Evolutionary conservation across 53 echinoderm and acorn worm genomes (phyloP), one percentile per base, ranked within the genome.

Genomic region (Paracentrotus lividus): DNA sequence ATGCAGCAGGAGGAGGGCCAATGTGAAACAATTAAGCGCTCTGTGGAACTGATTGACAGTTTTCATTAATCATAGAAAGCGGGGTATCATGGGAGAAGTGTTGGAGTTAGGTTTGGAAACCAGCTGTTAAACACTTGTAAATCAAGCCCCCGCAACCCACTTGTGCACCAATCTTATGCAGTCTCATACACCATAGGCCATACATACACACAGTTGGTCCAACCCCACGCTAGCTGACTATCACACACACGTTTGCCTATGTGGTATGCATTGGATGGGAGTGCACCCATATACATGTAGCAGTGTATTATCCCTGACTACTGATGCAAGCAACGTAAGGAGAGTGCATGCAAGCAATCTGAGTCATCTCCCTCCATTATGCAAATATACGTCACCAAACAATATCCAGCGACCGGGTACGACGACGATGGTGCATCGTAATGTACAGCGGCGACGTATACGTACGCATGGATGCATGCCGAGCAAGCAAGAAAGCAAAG

Each of bases 71-170:
- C 86, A 86, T 81, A 26, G 86, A 54, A 52, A 34, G 26, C 7
- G 86, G 56, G 33, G 33, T 86, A 24, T 32, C 36, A 36, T 34
- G 53, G 34, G 6, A 20, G 56, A 56, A 34, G 56, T 86, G 31
- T n/a, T 31, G 38, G 56, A 47, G 47, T 44, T 45, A 44, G 23
- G 42, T 47, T 81, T n/a, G 56, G 56, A 34, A 86, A 86, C 86
- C 86, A 86, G 86, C 86, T 86, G 86, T 86, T 86, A 56, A 34
- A 86, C 86, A 86, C 86, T 86, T 86, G 86, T 86, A 86, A 86
- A 86, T 86, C 86, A 86, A 86, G 86, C 34, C 86, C 27, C 54
- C 56, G 86, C 86, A 53, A 86, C 56, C 86, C 86, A 86, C 86
- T 86, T 56, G 32, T 55, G 47, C 56, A 55, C 31, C 86, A 53